Conservation (phyloP, 2,797 vertebrate species). For the Enteromius paludinosus region DNA sequence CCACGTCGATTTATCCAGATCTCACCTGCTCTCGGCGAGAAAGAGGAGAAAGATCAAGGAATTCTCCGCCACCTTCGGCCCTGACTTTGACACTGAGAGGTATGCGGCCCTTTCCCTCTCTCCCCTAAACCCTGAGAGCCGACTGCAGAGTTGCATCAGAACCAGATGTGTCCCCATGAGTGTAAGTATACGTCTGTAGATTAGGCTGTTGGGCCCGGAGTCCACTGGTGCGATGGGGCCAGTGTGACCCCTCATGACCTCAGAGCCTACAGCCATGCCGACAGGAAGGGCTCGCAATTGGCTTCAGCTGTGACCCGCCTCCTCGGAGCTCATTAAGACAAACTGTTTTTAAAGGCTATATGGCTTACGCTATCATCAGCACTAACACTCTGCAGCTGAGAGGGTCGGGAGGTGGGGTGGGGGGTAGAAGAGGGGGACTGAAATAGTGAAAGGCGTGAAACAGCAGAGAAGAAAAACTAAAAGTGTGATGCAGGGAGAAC, state of each 20-base stretch:
- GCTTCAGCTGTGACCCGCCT: conserved; percentile 78
- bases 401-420: conserved; percentile 16
- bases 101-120: conserved; percentile 48
- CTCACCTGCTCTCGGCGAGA: conserved; percentile 69
- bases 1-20: conserved; percentile 72
- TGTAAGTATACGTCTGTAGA: conserved; percentile 39
- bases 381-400: conserved; percentile 39
- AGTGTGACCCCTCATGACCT: conserved; percentile 77
- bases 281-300: conserved; percentile 82
- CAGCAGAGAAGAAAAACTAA: conserved; percentile 65
- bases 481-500: conserved; percentile 59
- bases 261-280: conserved; percentile 74
- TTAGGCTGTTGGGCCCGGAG: conserved; percentile 55
- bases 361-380: conserved; percentile 68
- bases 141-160: conserved; percentile 69
- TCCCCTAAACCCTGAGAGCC: conserved; percentile 67
- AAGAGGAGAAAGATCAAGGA: conserved; percentile 58
- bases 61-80: conserved; percentile 30
- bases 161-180: conserved; percentile 78
- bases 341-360: conserved; percentile 70
- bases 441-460: conserved; percentile 58
- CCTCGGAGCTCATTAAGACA: conserved; percentile 66
- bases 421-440: conserved; percentile 48
- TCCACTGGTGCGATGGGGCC: conserved; percentile 70
- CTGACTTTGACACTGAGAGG: conserved; percentile 53